Evolutionary conservation across 2,113 vertebrate species (phyloP).

Genomic region (Carassius auratus): DNA sequence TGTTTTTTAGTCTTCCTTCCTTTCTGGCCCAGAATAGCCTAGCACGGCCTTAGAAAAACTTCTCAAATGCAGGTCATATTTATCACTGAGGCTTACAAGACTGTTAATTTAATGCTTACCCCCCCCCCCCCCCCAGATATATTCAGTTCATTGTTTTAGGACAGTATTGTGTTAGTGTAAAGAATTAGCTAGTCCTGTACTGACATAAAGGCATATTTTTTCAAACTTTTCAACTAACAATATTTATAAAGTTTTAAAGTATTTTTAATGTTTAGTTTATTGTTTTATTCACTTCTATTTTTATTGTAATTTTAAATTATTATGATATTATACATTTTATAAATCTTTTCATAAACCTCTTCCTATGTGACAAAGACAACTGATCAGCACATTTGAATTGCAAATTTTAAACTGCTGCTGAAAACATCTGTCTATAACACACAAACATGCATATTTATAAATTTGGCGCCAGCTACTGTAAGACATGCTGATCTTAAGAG

Average conservation of each 20-base stretch:
- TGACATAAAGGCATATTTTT: too few relatives aligned
- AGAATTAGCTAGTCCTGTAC: too few relatives aligned
- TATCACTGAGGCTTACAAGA: background rate
- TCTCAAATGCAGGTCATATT: background rate
- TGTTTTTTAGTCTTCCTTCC: constrained; percentile 43
- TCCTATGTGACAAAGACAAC: background rate
- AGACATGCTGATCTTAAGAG: background rate
- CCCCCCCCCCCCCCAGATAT: too few relatives aligned
- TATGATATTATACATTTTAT: background rate
- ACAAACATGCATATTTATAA: background rate
- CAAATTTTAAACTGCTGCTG: background rate
- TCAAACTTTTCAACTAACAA: too few relatives aligned
- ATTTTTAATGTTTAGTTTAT: too few relatives aligned
- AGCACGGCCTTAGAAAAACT: background rate
- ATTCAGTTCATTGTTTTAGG: background rate
- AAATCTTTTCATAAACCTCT: background rate
- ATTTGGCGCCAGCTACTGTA: constrained; percentile 17
- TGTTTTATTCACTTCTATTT: too few relatives aligned
- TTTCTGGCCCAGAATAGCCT: background rate
- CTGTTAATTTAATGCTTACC: background rate
- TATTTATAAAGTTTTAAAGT: too few relatives aligned
- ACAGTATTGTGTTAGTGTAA: too few relatives aligned
- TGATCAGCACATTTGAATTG: constrained; percentile 20
- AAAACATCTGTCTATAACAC: background rate
- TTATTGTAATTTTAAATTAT: too few relatives aligned